phyloP scores from a whole-genome alignment of 2,113 vertebrate species.

The Cnemophilus loriae region DNA sequence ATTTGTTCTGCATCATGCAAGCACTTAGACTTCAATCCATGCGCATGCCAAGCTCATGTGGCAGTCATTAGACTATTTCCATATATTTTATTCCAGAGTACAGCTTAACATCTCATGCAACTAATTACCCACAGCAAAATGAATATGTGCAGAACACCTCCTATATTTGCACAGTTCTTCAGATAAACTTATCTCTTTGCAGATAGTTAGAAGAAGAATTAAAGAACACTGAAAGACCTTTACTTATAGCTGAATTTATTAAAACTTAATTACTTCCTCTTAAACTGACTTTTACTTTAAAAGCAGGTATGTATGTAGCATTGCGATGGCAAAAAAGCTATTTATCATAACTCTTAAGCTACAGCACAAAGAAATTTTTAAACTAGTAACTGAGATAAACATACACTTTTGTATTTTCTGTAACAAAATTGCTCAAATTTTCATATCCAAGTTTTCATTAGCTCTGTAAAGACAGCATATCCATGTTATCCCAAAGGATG shows the following conservation, averaged over 20 bases:
- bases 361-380: not conserved
- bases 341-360: not conserved
- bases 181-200: not conserved
- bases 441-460: not conserved
- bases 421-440: not conserved
- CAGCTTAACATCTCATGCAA: not conserved
- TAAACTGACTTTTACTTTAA: not conserved
- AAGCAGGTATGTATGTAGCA: not conserved
- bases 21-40: not conserved
- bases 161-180: not conserved
- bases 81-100: not conserved
- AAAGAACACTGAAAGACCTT: not conserved
- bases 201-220: not conserved
- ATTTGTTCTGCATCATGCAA: not conserved
- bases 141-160: not conserved
- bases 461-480: not conserved
- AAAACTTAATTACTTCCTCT: not conserved
- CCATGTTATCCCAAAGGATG: not conserved
- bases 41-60: not conserved
- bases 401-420: not conserved
- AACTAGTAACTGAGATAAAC: not conserved
- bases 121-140: not conserved
- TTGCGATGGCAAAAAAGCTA: not conserved
- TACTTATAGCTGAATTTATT: not conserved
- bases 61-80: not conserved